Evolutionary conservation across 1,140 invertebrate species (phyloP), one percentile per base, ranked within the genome.

Genomic region (Drosophila pandora): DNA sequence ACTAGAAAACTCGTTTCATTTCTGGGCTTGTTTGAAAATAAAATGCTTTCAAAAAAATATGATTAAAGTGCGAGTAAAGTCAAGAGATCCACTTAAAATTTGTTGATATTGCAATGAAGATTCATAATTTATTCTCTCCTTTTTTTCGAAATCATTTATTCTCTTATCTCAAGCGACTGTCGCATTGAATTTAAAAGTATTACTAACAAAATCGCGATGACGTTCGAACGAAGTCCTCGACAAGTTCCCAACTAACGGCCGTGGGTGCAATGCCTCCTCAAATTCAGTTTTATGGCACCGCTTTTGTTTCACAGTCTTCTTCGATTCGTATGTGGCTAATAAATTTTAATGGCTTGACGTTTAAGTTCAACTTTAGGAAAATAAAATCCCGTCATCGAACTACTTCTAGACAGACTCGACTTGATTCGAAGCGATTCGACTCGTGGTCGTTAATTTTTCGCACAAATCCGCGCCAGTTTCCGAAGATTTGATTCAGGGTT

Each of bases 341-440:
- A 70, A 70, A 70, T 70, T 69, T 70, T 39, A 69, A 69, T 69
- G 63, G 67, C 37, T 70, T 70, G 67, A 70, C 67, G 67, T 70
- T 70, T 69, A 69, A 68, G 25, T 49, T 37, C 2, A 37, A 37
- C 9, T 37, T 37, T 37, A 3, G 10, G 34, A n/a, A 69, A 69
- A 69, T 69, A 69, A 68, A 69, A 69, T 69, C 32, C 43, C 65
- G 65, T 57, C 65, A 69, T 69, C 65, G 25, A 70, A 70, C 64
- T 70, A 57, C 67, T 70, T 69, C 67, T 69, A 69, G 34, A 69
- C n/a, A 69, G 25, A 69, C 21, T 48, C 32, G 21, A 49, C 50
- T 68, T 25, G 64, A 69, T 69, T 68, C 63, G 30, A 43, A 32
- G 13, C 47, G 61, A 68, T 69, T 47, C 62, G 23, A 54, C 37